These are phyloP conservation scores for Dinomys branickii DNA, from an alignment of 2,113 vertebrate genomes.

Conservation along the genomic window DNA sequence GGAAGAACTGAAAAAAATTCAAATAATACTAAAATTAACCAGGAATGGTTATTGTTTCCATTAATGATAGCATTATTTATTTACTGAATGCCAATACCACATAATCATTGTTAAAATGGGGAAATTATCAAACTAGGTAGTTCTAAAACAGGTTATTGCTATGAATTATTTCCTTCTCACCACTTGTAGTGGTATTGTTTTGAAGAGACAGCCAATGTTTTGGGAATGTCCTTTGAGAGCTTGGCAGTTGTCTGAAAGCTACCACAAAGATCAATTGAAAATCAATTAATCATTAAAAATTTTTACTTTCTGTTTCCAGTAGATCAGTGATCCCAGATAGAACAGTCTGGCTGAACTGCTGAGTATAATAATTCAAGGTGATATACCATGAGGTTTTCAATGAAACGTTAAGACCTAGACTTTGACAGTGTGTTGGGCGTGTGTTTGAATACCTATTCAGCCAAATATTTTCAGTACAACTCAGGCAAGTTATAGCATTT, in stretches of 20 bases:
- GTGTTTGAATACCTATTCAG: not conserved
- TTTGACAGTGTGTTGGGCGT: not conserved
- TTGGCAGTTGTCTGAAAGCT: not conserved
- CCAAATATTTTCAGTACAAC: not conserved
- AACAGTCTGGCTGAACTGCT: not conserved
- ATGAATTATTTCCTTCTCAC: not conserved
- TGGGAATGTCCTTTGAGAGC: not conserved
- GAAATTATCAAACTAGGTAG: not conserved
- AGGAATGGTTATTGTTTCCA: not conserved
- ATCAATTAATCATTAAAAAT: not conserved
- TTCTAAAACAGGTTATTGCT: not conserved
- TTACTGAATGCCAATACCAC: not conserved
- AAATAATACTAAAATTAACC: not conserved
- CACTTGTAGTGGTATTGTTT: not conserved
- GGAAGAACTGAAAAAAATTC: not conserved
- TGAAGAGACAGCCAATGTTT: not conserved
- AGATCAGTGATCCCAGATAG: not conserved
- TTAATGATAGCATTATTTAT: not conserved
- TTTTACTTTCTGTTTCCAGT: not conserved
- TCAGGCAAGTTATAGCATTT: not conserved
- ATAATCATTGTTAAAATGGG: not conserved
- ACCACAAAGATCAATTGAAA: not conserved
- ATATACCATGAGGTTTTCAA: not conserved
- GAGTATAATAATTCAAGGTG: not conserved
- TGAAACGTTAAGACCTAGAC: not conserved